These are phyloP conservation scores for Puffinus mauretanicus DNA, from an alignment of 2,113 vertebrate genomes.

Conservation along the genomic window DNA sequence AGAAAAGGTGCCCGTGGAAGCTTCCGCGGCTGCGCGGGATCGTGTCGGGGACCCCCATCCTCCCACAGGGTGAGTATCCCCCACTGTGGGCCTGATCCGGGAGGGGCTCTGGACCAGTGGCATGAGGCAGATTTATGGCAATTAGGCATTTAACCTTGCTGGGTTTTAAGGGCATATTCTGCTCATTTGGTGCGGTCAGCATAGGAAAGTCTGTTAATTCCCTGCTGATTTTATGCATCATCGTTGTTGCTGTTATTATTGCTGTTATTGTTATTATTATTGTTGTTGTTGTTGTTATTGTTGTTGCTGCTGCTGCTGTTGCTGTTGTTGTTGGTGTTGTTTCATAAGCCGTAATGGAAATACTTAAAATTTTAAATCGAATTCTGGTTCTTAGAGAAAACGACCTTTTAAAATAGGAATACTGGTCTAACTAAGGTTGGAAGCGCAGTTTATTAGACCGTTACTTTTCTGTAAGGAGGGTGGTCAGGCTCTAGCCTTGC, in stretches of 20 bases:
- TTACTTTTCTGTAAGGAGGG: not conserved
- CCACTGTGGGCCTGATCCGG: accelerated
- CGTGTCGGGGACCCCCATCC: accelerated
- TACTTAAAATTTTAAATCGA: not conserved
- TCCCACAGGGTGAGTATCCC: not conserved
- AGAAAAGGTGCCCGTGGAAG: not conserved
- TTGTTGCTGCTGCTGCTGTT: no score
- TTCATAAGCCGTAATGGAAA: not conserved
- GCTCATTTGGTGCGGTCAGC: accelerated
- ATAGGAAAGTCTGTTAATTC: not conserved
- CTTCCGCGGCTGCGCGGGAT: accelerated
- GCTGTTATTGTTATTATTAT: no score
- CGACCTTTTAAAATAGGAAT: accelerated
- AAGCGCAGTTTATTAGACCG: not conserved
- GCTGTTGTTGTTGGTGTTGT: not conserved
- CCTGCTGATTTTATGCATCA: not conserved
- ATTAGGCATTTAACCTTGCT: no score
- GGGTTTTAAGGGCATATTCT: not conserved
- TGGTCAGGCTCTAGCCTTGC: not conserved
- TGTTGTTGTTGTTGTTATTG: no score
- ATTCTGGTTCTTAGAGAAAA: not conserved
- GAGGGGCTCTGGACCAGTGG: accelerated
- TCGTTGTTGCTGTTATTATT: not conserved
- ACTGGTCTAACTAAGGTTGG: not conserved
- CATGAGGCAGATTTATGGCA: accelerated